Evolutionary conservation across 2,113 vertebrate species (phyloP), one percentile per base, ranked within the genome.

Genomic region (Fregata magnificens): DNA sequence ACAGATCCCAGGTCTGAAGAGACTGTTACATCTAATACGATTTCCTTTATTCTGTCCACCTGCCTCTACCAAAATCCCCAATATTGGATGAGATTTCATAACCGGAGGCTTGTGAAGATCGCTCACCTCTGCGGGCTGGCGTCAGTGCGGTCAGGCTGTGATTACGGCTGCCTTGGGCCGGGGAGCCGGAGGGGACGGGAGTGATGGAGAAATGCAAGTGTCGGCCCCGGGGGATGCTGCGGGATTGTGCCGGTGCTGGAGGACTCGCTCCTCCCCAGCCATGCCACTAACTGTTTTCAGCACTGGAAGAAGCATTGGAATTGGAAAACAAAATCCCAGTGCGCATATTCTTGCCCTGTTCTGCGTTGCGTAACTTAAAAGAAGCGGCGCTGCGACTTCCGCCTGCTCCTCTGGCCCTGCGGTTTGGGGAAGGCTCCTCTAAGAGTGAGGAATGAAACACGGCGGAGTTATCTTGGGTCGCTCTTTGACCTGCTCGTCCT

Each of bases 21-120:
- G 50, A 50, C 32, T 5, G 2, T 49, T 69, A 0, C 2, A 11
- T 81, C 59, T 44, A 4, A 44, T 63, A 19, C 0, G 0, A 1
- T 28, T 28, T 47, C 22, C 45, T 62, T n/a, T 24, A 9, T 11
- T n/a, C 63, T 49, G 13, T 24, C 42, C 52, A 10, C 19, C 47
- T 31, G 22, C 67, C 47, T 21, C 44, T 47, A 3, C 49, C 24
- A 12, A 28, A 71, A 31, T n/a, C 31, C 50, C 61, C 21, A 1
- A 0, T 3, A 4, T 1, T 6, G 19, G 31, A 3, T 47, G 38
- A 52, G 56, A 5, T 34, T 31, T 32, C 0, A 0, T 31, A n/a
- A 15, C 38, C 4, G 6, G 49, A 15, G 38, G 28, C 44, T 10
- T 2, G 36, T 15, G 50, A 12, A 10, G 78, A 4, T 16, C 7